These are phyloP conservation scores for silkworm (Bombyx mori) DNA, from an alignment of 1,140 invertebrate species.

Conservation along the genomic window ASM3026992v2 NC_085117.1:6726001-6726500, in stretches of 20 bases:
- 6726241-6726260: not conserved
- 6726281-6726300: not conserved
- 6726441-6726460: too few species aligned
- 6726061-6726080: conserved; percentile 5
- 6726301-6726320: not conserved
- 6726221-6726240: too few species aligned
- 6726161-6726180: not conserved
- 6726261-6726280: not conserved
- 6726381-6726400: too few species aligned
- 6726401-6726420: not conserved
- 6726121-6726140: conserved; percentile 9
- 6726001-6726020: conserved; percentile 7
- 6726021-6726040: conserved; percentile 10
- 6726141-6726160: conserved; percentile 2
- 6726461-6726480: not conserved
- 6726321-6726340: too few species aligned
- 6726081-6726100: conserved; percentile 8
- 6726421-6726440: too few species aligned
- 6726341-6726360: too few species aligned
- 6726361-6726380: too few species aligned
- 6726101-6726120: conserved; percentile 8
- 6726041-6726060: too few species aligned
- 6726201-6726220: conserved; percentile 2
- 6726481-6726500: not conserved
- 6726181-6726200: not conserved